A percentile compares a stretch with the other conserved stretches of the same genome.
phyloP scores from a whole-genome alignment of 1,140 invertebrate species.

The Homarus americanus region DNA sequence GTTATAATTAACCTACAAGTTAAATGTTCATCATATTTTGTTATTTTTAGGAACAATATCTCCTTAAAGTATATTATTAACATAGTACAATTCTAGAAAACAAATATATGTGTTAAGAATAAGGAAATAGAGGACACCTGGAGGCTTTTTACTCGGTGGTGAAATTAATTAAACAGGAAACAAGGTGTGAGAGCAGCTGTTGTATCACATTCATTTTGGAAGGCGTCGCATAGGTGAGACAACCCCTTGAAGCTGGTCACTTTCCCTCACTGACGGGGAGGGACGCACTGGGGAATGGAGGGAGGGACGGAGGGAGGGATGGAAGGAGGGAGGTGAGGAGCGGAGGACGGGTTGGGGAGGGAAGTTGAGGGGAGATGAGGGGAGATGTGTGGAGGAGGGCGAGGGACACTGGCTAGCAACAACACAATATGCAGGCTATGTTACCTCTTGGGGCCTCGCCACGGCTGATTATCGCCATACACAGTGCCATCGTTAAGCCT shows the following conservation, averaged over 20 bases:
- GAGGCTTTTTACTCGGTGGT: not conserved
- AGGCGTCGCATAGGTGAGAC: not conserved
- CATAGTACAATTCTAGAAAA: no score
- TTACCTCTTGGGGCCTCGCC: conserved; percentile 5
- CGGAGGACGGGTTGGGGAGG: conserved; percentile 15
- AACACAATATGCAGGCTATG: conserved; percentile 37
- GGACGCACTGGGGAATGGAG: not conserved
- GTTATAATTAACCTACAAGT: no score
- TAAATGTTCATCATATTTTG: no score
- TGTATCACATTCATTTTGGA: conserved; percentile 5
- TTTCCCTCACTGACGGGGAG: not conserved
- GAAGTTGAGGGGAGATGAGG: conserved; percentile 14
- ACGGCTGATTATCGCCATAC: conserved; percentile 32
- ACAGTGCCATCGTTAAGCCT: conserved; percentile 21
- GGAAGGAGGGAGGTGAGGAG: not conserved
- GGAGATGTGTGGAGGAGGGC: not conserved
- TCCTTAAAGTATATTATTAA: no score
- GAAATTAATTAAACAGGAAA: conserved; percentile 10
- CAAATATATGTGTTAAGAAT: not conserved
- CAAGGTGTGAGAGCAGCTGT: not conserved
- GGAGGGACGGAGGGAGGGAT: not conserved
- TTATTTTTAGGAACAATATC: no score
- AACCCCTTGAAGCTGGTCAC: conserved; percentile 10
- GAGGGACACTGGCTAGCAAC: conserved; percentile 38
- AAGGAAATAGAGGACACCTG: not conserved